These are phyloP conservation scores for Gadopsis marmoratus DNA, from an alignment of 2,797 vertebrate species.

Conservation along the genomic window DNA sequence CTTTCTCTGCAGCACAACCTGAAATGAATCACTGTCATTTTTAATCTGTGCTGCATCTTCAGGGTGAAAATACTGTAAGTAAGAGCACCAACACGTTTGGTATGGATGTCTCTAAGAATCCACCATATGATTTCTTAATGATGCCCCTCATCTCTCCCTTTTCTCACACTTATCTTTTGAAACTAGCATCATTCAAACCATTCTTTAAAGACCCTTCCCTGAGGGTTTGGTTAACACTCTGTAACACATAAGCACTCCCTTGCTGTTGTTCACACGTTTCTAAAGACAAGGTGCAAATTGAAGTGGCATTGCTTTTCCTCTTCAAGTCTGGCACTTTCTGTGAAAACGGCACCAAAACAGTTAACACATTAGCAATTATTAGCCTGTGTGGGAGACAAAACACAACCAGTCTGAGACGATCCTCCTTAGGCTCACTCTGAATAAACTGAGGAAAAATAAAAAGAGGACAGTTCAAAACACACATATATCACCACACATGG, in stretches of 20 bases:
- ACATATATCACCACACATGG: neutral
- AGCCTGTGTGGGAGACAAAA: constrained; percentile 58
- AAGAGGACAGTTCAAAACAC: constrained; percentile 17
- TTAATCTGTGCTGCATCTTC: constrained; percentile 53
- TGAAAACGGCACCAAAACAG: constrained; percentile 63
- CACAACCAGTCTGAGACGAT: constrained; percentile 34
- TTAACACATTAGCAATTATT: constrained; percentile 81
- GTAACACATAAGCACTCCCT: constrained; percentile 43
- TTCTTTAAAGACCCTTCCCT: constrained; percentile 36
- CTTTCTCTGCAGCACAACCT: constrained; percentile 42
- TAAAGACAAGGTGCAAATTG: constrained; percentile 77
- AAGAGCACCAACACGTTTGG: constrained; percentile 15
- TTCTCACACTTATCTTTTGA: constrained; percentile 38
- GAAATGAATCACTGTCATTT: constrained; percentile 64
- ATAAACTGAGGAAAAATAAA: constrained; percentile 3
- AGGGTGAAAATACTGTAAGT: constrained; percentile 14
- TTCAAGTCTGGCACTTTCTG: constrained; percentile 73
- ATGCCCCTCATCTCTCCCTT: constrained; percentile 6
- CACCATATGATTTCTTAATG: constrained; percentile 34
- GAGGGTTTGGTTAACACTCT: constrained; percentile 51
- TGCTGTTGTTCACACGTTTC: constrained; percentile 65
- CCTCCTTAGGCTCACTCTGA: constrained; percentile 5
- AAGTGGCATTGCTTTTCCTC: constrained; percentile 54
- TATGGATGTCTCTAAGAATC: constrained; percentile 2
- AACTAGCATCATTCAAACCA: constrained; percentile 5